phyloP scores from a whole-genome alignment of 2,888 invertebrate genomes.

The Yponomeuta sedellus region DNA sequence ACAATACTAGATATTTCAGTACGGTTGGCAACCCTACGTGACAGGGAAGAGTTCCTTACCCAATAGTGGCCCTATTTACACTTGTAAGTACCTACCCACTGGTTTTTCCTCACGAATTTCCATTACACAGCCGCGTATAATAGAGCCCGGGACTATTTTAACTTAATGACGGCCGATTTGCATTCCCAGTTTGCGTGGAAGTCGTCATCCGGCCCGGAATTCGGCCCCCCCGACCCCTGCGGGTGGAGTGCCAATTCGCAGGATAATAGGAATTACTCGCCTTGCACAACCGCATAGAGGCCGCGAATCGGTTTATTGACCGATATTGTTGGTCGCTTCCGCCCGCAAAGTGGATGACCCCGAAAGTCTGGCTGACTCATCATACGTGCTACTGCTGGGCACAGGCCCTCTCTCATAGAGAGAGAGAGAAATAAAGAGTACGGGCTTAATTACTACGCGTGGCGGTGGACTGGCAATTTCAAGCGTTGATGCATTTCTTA shows the following conservation, averaged over 20 bases:
- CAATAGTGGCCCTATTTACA: no score
- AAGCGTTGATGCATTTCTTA: no score
- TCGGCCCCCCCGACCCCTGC: slow-evolving; percentile 30
- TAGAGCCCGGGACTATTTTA: slow-evolving; percentile 2
- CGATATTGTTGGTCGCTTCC: slow-evolving; percentile 22
- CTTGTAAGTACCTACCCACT: neutral
- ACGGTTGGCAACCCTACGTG: no score
- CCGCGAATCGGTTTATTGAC: slow-evolving; percentile 33
- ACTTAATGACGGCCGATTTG: slow-evolving; percentile 18
- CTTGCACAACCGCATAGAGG: slow-evolving; percentile 29
- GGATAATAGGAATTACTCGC: slow-evolving; percentile 34
- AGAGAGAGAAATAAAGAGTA: no score
- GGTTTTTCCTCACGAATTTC: slow-evolving; percentile 5
- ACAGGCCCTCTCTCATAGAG: no score
- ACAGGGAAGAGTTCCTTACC: no score
- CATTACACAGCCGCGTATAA: neutral
- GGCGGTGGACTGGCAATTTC: no score
- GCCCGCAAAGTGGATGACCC: neutral
- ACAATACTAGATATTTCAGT: no score
- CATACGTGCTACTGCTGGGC: no score
- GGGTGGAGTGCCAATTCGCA: slow-evolving; percentile 37
- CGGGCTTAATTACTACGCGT: no score
- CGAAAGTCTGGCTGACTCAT: neutral
- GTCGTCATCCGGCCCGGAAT: slow-evolving; percentile 35
- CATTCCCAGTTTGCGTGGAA: slow-evolving; percentile 21